Evolutionary conservation across 2,888 invertebrate genomes (phyloP).

Genomic region (Margaritifera margaritifera): DNA sequence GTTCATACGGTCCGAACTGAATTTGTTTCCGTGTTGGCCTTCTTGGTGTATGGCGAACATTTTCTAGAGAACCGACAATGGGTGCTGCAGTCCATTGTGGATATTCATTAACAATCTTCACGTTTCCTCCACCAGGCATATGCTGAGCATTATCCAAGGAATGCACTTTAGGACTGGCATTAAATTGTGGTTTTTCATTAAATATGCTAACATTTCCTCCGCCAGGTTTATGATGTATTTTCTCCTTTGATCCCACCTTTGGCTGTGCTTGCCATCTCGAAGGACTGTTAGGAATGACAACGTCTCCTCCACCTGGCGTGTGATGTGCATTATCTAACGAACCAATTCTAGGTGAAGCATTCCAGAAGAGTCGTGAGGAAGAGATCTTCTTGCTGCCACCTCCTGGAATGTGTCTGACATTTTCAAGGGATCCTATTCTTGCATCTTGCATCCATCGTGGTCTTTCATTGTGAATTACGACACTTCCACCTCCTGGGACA

Average conservation of each 20-base stretch:
- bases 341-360: conserved; percentile 52
- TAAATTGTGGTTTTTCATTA: conserved; percentile 48
- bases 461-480: conserved; percentile 37
- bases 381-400: conserved; percentile 38
- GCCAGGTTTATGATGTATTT: conserved; percentile 38
- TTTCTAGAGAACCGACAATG: conserved; percentile 68
- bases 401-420: conserved; percentile 29
- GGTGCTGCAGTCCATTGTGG: conserved; percentile 37
- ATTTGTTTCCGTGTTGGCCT: conserved; percentile 3
- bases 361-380: conserved; percentile 41
- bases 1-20: too few species aligned
- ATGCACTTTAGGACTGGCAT: conserved; percentile 46
- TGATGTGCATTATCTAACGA: conserved; percentile 57
- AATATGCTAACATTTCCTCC: conserved; percentile 46
- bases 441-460: conserved; percentile 80
- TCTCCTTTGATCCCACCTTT: conserved; percentile 54
- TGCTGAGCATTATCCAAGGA: conserved; percentile 54
- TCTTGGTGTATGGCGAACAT: conserved; percentile 84
- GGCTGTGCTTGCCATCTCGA: conserved; percentile 32
- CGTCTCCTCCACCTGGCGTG: conserved; percentile 48
- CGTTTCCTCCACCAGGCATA: conserved; percentile 49
- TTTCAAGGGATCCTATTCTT: conserved; percentile 83
- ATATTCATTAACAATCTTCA: conserved; percentile 32
- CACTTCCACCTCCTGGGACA: conserved; percentile 41
- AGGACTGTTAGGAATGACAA: conserved; percentile 28